A percentile compares a stretch with the other conserved stretches of the same genome.
phyloP scores from a whole-genome alignment of 2,888 invertebrate genomes.

The Leucoma salicis region DNA sequence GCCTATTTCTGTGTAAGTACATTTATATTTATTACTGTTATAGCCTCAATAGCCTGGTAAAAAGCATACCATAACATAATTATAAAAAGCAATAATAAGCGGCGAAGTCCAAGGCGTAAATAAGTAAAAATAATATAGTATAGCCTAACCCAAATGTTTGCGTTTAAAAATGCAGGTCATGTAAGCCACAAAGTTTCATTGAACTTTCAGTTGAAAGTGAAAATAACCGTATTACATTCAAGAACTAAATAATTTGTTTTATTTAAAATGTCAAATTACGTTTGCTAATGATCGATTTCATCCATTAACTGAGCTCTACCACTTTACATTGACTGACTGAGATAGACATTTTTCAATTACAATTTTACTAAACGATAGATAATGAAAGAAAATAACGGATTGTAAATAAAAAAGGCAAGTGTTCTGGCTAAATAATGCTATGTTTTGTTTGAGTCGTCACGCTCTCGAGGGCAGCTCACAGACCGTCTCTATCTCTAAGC shows the following conservation, averaged over 20 bases:
- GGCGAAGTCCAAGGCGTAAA: too few relatives aligned
- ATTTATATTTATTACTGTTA: too few relatives aligned
- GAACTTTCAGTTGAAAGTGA: conserved; percentile 32
- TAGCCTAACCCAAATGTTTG: conserved; percentile 3
- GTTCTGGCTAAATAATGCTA: conserved; percentile 43
- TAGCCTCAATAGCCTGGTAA: too few relatives aligned
- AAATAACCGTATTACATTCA: conserved; percentile 30
- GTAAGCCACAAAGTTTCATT: conserved; percentile 24
- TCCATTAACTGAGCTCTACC: not conserved
- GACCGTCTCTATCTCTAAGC: conserved; percentile 49
- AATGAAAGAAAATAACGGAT: conserved; percentile 29
- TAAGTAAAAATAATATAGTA: too few relatives aligned
- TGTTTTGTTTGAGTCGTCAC: conserved; percentile 55
- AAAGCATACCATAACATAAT: too few relatives aligned
- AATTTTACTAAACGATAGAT: conserved; percentile 17
- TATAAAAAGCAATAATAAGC: too few relatives aligned
- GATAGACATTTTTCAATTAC: conserved; percentile 16
- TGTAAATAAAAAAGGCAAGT: conserved; percentile 37
- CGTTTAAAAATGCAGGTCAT: conserved; percentile 26
- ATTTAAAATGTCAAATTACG: conserved; percentile 33
- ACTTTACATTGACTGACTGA: conserved; percentile 12
- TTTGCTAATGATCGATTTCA: conserved; percentile 18
- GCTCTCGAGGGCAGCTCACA: conserved; percentile 61
- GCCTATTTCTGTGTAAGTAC: too few relatives aligned
- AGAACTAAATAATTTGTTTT: conserved; percentile 34